Evolutionary conservation across 2,113 vertebrate genomes (phyloP), one percentile per base, ranked within the genome.

Genomic region (Notechis scutatus): DNA sequence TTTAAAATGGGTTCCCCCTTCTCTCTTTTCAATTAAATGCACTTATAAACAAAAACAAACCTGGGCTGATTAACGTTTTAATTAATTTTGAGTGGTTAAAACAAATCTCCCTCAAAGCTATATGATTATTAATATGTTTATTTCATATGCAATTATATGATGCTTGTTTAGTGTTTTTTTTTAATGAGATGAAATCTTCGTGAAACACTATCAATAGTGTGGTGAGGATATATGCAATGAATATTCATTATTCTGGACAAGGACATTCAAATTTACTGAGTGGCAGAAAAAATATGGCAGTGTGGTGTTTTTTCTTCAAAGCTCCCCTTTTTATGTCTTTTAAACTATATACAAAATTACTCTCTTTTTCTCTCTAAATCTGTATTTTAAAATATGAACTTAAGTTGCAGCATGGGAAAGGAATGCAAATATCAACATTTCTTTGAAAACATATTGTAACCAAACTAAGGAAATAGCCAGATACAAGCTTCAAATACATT

Each of bases 401-500:
- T 94, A 92, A 92, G 69, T 39, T 91, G 94, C 69, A 95, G 94
- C 50, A 94, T 93, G 88, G 4, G 92, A 89, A 96, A 97, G 21
- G n/a, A 96, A 92, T 91, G 26, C 52, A 93, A 94, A 92, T 55
- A 57, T 81, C 91, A 95, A 90, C 90, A 74, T 93, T 57, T 94
- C 61, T 45, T 92, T 94, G 91, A 89, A 57, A 34, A 6, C 93
- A 50, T 90, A 93, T 96, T 95, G 97, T 92, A 95, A 95, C 91
- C 54, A 96, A 96, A 94, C 91, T 92, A 96, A 92, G 91, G 88
- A 94, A 96, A 97, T 96, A 97, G 94, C 94, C 91, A 96, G 93
- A 93, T 57, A 97, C 93, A 93, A 97, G 95, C 93, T 92, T 95
- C 93, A 95, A 91, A 93, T 96, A 94, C 85, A 97, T 97, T 97